Evolutionary conservation across 2,797 vertebrate species (phyloP).

Genomic region (Allobates femoralis): DNA sequence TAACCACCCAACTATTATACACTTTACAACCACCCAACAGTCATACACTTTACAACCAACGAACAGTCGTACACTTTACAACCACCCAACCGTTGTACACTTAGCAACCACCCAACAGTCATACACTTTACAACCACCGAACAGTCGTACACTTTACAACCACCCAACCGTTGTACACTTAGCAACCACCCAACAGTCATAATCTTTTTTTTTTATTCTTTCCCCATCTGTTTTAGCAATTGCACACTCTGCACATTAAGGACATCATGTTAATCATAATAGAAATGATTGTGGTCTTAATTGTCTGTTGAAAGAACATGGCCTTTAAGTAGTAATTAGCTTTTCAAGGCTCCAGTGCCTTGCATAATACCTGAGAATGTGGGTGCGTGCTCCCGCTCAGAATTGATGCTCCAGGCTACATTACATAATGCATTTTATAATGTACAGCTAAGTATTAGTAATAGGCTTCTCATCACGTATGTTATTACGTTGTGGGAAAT

Average conservation of each 20-base stretch:
- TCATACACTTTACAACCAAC: too few relatives aligned
- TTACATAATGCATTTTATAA: conserved; percentile 58
- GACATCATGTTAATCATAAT: conserved; percentile 1
- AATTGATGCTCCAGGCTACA: conserved; percentile 42
- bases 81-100: too few relatives aligned
- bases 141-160: too few relatives aligned
- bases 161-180: too few relatives aligned
- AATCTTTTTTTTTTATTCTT: not conserved
- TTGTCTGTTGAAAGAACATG: conserved; percentile 39
- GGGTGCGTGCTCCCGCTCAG: conserved; percentile 43
- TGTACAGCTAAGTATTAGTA: conserved; percentile 53
- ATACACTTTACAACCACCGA: too few relatives aligned
- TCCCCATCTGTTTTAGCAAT: conserved; percentile 4
- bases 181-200: too few relatives aligned
- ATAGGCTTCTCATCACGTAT: conserved; percentile 46
- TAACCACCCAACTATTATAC: too few relatives aligned
- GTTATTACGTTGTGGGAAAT: conserved; percentile 35
- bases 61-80: too few relatives aligned
- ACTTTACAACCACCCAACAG: too few relatives aligned
- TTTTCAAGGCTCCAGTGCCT: conserved; percentile 17
- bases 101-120: too few relatives aligned
- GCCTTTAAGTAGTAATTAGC: conserved; percentile 51
- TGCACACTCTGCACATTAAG: not conserved
- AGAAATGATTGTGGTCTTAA: conserved; percentile 6
- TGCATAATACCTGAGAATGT: conserved; percentile 46